Base-by-base conservation (phyloP, 2,113 vertebrate genomes). In the Anhinga rufa region DNA sequence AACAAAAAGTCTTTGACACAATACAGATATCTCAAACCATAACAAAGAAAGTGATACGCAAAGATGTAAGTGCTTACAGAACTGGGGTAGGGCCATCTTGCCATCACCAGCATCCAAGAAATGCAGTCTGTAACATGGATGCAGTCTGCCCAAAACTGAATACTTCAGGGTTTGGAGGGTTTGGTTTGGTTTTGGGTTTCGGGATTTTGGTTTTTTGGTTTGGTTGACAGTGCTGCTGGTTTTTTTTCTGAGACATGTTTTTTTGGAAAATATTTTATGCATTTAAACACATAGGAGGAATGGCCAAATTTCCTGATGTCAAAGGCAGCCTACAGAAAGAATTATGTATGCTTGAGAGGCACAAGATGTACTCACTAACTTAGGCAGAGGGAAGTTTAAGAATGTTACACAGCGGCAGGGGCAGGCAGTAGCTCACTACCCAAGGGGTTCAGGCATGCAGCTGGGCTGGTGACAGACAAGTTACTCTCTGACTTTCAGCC, bases 381-480 rank as follows among this genome's bases (percentile, higher is more conserved):
- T 40, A 25, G 75, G 25, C 19, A 71, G 49, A 84, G 10, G 21
- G 24, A 72, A 14, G 17, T 42, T 70, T 32, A 51, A 60, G 42
- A n/a, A 25, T 4, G 48, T 7, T 29, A 18, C 5, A 10, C 55
- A 46, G 46, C n/a, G 40, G 46, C 20, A 34, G 14, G 12, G 17
- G 12, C 70, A 42, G 38, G 38, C n/a, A 51, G 38, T 14, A 46
- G 12, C n/a, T 32, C 44, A 31, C 2, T 12, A 4, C 14, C 24
- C 0, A 0, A 46, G 21, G n/a, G 5, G 28, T 17, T 28, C 14
- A 65, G 29, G 7, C 18, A 16, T 11, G 31, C 25, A 62, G 18
- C 48, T 42, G 32, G 16, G 42, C 14, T 72, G 52, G 17, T 26
- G 18, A 19, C 3, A 46, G 44, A 22, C 10, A 38, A 54, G 8